Percentiles rank a stretch among this genome's conserved stretches.
phyloP scores from a whole-genome alignment of 1,140 invertebrate genomes.

The Drusus annulatus region DNA sequence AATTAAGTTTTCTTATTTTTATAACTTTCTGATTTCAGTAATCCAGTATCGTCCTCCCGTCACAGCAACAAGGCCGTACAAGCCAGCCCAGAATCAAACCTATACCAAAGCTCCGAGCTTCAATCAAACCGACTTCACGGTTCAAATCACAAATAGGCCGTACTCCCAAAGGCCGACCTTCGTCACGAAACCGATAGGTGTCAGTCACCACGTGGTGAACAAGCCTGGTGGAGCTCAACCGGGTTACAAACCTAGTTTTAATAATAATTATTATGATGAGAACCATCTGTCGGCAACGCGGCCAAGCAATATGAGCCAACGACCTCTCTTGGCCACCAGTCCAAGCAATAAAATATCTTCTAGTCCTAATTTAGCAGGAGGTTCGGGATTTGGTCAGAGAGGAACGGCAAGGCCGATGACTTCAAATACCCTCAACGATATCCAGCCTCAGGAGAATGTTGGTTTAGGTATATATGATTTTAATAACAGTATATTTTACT shows the following conservation, averaged over 20 bases:
- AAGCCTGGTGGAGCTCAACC: slow-evolving; percentile 55
- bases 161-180: slow-evolving; percentile 70
- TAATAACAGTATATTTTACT: no score
- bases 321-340: slow-evolving; percentile 66
- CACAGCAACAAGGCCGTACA: slow-evolving; percentile 52
- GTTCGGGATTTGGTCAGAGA: slow-evolving; percentile 55
- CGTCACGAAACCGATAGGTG: slow-evolving; percentile 72
- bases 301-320: slow-evolving; percentile 66
- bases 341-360: slow-evolving; percentile 71
- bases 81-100: slow-evolving; percentile 62
- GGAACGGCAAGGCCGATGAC: slow-evolving; percentile 66
- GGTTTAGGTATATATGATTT: slow-evolving; percentile 48
- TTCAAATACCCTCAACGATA: slow-evolving; percentile 59
- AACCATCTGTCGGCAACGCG: slow-evolving; percentile 63
- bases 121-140: slow-evolving; percentile 61
- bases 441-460: slow-evolving; percentile 54
- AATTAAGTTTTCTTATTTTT: no score
- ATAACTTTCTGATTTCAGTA: slow-evolving; percentile 54
- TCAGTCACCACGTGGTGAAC: slow-evolving; percentile 62
- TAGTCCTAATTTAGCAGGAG: slow-evolving; percentile 69
- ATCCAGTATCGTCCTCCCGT: slow-evolving; percentile 61
- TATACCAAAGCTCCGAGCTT: slow-evolving; percentile 60
- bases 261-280: slow-evolving; percentile 48
- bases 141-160: slow-evolving; percentile 62
- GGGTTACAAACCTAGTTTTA: slow-evolving; percentile 45